Percentiles rank a stretch among this genome's conserved stretches.
Conservation (phyloP, 1,140 invertebrate genomes). For the Hyphantria cunea region DNA sequence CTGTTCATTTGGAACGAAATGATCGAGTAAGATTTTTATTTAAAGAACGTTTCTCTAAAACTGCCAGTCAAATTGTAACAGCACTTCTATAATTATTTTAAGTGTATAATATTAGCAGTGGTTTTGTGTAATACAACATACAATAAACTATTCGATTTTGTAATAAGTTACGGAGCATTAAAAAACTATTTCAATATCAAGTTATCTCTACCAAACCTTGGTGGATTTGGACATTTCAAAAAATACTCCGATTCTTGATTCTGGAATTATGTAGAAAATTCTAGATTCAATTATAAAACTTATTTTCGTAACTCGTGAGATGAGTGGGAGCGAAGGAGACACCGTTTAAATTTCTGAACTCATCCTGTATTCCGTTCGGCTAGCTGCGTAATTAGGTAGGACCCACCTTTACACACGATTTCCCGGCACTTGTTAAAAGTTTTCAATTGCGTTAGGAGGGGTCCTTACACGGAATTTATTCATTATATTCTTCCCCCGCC, state of each 20-base stretch:
- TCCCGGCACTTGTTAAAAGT: conserved; percentile 80
- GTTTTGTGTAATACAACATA: too few species aligned
- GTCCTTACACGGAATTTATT: conserved; percentile 76
- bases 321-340: conserved; percentile 13
- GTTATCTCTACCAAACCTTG: too few species aligned
- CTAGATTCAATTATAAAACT: conserved; percentile 37
- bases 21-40: conserved; percentile 19
- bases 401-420: conserved; percentile 80
- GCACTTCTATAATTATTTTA: too few species aligned
- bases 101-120: too few species aligned
- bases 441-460: conserved; percentile 79
- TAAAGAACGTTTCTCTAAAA: conserved; percentile 5
- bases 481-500: conserved; percentile 69
- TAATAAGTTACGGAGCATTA: too few species aligned
- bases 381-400: conserved; percentile 68
- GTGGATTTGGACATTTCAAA: too few species aligned
- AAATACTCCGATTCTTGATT: too few species aligned
- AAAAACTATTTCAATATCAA: too few species aligned
- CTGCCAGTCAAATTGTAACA: too few species aligned
- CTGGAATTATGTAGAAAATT: too few species aligned
- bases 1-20: conserved; percentile 39
- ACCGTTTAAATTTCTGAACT: conserved; percentile 70
- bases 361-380: conserved; percentile 69
- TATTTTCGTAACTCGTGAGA: conserved; percentile 64
- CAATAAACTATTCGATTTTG: too few species aligned